Evolutionary conservation across 2,888 invertebrate species (phyloP).

Genomic region (Drosophila mulleri): DNA sequence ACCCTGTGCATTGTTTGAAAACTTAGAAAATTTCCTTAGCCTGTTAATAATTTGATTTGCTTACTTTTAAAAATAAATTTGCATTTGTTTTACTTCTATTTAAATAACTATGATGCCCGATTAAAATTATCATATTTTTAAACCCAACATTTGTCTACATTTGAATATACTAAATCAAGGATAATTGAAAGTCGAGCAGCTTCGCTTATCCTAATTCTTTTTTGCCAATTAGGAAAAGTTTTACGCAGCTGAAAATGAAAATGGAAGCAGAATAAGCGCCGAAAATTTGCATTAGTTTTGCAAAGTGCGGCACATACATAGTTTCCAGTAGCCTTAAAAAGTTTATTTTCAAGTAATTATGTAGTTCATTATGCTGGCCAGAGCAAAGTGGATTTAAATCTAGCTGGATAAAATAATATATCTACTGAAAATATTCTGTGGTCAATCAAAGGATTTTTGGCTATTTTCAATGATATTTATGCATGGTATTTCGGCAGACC

Average conservation of each 20-base stretch:
- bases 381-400: not conserved
- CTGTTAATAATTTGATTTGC: too few species aligned
- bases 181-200: not conserved
- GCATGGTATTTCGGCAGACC: not conserved
- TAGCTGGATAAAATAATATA: not conserved
- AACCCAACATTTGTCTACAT: not conserved
- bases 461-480: not conserved
- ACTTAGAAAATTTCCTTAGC: not conserved
- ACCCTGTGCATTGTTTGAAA: not conserved
- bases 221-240: conserved; percentile 70
- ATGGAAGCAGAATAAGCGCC: conserved; percentile 32
- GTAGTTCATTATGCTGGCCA: conserved; percentile 48
- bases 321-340: conserved; percentile 30
- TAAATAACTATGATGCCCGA: too few species aligned
- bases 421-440: not conserved
- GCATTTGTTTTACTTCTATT: too few species aligned
- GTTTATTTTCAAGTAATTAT: conserved; percentile 54
- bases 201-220: not conserved
- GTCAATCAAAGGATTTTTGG: not conserved
- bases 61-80: too few species aligned
- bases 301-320: conserved; percentile 26
- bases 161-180: not conserved
- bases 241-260: conserved; percentile 39
- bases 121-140: too few species aligned
- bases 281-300: conserved; percentile 53